Percentiles rank a stretch among this genome's conserved stretches.
Conservation (phyloP, 2,113 vertebrate genomes). For the Aptenodytes forsteri region DNA sequence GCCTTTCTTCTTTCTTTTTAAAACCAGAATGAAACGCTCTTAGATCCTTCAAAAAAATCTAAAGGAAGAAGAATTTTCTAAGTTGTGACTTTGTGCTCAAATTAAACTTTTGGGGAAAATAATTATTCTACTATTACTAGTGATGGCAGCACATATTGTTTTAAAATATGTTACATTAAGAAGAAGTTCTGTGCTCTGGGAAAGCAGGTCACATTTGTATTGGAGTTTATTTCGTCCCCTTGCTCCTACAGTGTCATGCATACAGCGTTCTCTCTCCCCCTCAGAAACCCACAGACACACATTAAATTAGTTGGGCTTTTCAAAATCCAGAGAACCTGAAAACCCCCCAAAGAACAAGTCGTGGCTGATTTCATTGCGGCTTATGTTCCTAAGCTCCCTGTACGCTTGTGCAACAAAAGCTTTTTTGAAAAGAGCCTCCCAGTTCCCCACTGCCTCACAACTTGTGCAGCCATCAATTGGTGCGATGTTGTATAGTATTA, state of each 20-base stretch:
- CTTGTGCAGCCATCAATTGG: background rate
- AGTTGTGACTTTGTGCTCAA: background rate
- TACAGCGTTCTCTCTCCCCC: background rate
- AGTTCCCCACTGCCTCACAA: background rate
- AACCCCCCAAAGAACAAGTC: background rate
- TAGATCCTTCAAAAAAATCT: background rate
- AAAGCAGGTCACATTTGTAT: background rate
- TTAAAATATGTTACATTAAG: background rate
- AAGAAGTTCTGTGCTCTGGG: background rate
- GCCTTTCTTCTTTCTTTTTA: background rate
- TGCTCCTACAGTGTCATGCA: background rate
- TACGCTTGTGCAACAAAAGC: background rate
- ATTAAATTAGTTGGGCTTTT: background rate
- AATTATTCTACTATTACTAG: background rate
- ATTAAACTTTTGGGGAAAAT: background rate
- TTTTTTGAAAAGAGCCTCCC: background rate
- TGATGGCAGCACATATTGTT: background rate
- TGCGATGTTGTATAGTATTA: rapidly evolving
- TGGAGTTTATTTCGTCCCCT: background rate
- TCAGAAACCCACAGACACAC: background rate
- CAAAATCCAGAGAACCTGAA: background rate
- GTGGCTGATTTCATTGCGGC: background rate
- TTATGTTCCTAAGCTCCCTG: background rate
- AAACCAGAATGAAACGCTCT: background rate
- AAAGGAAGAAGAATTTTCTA: background rate